Evolutionary conservation across 2,888 invertebrate species (phyloP).

Genomic region (Hydriomena furcata): DNA sequence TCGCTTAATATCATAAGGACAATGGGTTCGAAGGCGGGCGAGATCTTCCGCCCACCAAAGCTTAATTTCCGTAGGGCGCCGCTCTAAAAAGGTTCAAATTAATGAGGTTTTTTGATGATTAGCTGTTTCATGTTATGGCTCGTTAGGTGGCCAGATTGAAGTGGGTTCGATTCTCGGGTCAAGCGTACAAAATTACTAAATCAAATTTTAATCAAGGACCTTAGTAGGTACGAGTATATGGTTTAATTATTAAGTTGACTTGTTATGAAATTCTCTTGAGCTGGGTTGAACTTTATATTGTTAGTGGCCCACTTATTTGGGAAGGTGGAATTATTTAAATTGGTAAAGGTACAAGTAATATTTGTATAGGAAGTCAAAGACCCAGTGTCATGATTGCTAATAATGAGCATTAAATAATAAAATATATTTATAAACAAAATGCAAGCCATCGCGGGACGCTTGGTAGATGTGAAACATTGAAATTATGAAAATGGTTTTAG

Average conservation of each 20-base stretch:
- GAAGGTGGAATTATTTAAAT: too few relatives aligned
- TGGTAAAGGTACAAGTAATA: too few relatives aligned
- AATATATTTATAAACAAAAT: too few relatives aligned
- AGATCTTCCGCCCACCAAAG: conserved; percentile 4
- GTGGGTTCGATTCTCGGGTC: conserved; percentile 21
- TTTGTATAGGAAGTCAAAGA: too few relatives aligned
- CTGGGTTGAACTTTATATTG: too few relatives aligned
- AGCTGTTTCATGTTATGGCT: conserved; percentile 30
- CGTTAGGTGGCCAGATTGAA: conserved; percentile 26
- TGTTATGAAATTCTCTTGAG: neutral
- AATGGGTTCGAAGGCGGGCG: conserved; percentile 17
- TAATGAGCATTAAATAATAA: too few relatives aligned
- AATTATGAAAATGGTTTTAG: too few relatives aligned
- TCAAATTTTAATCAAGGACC: conserved; percentile 6
- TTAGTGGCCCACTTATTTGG: too few relatives aligned
- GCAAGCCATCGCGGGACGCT: too few relatives aligned
- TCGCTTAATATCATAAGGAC: conserved; percentile 20
- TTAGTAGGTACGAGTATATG: neutral
- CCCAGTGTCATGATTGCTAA: too few relatives aligned
- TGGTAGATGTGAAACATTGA: too few relatives aligned
- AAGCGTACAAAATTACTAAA: neutral
- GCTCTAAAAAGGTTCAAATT: conserved; percentile 25
- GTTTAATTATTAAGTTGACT: too few relatives aligned
- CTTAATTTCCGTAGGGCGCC: conserved; percentile 21
- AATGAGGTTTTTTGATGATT: conserved; percentile 32